These are phyloP conservation scores for Planococcus citri DNA, from an alignment of 1,140 invertebrate species.

Conservation along the genomic window DNA sequence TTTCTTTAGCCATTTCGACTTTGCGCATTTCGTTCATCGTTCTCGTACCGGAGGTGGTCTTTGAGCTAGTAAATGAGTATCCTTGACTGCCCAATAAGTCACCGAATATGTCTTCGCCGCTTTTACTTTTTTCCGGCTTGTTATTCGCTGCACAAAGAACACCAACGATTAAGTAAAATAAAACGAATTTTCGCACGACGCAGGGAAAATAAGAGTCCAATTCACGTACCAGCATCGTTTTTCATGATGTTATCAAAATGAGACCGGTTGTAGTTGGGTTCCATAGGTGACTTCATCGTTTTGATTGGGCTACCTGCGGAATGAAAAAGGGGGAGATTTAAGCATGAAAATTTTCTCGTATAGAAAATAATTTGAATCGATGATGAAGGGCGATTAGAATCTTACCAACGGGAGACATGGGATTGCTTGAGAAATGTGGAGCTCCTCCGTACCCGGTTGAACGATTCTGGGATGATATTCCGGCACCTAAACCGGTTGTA, in stretches of 20 bases:
- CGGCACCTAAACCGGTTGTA: neutral
- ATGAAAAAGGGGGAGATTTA: conserved; percentile 21
- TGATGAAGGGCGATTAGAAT: no score
- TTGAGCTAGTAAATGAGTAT: conserved; percentile 60
- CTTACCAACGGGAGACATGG: conserved; percentile 9
- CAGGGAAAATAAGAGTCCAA: neutral
- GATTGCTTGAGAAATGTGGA: neutral
- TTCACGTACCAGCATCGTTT: conserved; percentile 24
- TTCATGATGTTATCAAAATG: conserved; percentile 49
- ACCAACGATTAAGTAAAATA: neutral
- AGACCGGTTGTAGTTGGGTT: conserved; percentile 44
- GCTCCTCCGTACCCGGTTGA: neutral
- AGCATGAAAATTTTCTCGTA: no score
- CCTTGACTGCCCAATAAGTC: conserved; percentile 80
- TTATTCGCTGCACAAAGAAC: neutral
- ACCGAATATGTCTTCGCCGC: conserved; percentile 65
- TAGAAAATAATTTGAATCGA: no score
- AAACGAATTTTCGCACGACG: no score
- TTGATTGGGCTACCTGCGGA: conserved; percentile 31
- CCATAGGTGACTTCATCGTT: conserved; percentile 33
- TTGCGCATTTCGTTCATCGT: conserved; percentile 90
- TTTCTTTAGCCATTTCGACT: conserved; percentile 67
- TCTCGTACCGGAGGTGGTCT: conserved; percentile 62
- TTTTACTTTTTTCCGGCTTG: conserved; percentile 27
- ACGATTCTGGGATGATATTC: neutral